Base-by-base conservation (phyloP, 2,113 vertebrate species). In the Callospermophilus lateralis region DNA sequence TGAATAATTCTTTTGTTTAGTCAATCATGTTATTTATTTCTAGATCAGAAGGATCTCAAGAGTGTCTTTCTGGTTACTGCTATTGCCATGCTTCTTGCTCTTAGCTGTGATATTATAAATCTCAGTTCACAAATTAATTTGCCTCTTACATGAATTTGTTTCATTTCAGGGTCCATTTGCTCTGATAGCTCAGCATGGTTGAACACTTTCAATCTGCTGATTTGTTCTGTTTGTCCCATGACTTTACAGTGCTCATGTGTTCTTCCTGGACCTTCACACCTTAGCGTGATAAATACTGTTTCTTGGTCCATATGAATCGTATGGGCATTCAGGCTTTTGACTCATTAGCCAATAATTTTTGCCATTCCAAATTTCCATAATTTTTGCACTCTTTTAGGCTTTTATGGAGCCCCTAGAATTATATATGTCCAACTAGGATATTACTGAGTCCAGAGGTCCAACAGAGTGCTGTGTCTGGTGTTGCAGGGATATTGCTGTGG, bases 91-190 rank as follows among this genome's bases (percentile, higher is more conserved):
- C 39, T 92, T 96, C 24, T 73, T 65, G n/a, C 6, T 78, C 26
- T 76, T 42, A 34, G 16, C 32, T 55, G 17, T 2, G 83, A 0
- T 89, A 89, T 85, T 87, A 78, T 94, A 86, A 72, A 84, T 80
- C 42, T 96, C 72, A 83, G 51, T 72, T 13, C 45, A 58, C 3
- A 39, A 92, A 83, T 95, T 76, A 63, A 51, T 84, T 96, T 95
- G 34, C 48, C 58, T 94, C 76, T 95, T 55, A 48, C 10, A 55
- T 70, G 70, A 48, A 89, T 84, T 95, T 70, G 34, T 63, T 91
- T 94, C 53, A 48, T 28, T 58, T 92, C 80, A 90, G 42, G 20
- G 77, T 34, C n/a, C 87, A 87, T 96, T 97, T 95, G 39, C 90
- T 84, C 51, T 95, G 80, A 63, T 53, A 51, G 32, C 42, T 90